Percentiles rank a stretch among this genome's conserved stretches.
Evolutionary conservation across 1,140 invertebrate species (phyloP).

Genomic region (Brachionus paranguensis): DNA sequence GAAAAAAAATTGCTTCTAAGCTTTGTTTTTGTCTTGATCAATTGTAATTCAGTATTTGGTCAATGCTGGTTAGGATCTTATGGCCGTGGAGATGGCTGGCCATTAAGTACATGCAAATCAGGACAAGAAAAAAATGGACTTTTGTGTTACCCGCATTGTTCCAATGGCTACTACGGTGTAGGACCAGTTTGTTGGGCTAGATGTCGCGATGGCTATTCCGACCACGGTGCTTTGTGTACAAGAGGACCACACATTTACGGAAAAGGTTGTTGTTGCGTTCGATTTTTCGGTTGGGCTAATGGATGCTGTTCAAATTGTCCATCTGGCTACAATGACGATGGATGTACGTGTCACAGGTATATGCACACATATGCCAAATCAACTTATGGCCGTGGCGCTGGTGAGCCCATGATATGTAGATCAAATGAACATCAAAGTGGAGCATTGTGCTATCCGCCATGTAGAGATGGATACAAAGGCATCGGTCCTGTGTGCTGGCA

Average conservation of each 20-base stretch:
- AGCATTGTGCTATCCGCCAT: not conserved
- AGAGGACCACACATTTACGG: slow-evolving; percentile 13
- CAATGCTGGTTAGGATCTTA: not conserved
- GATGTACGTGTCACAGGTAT: not conserved
- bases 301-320: slow-evolving; percentile 15
- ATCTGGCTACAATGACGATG: slow-evolving; percentile 10
- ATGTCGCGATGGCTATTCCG: not conserved
- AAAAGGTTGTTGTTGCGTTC: slow-evolving; percentile 10
- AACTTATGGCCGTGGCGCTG: not conserved
- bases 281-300: not conserved
- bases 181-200: slow-evolving; percentile 18
- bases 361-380: not conserved
- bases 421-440: not conserved
- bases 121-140: not conserved
- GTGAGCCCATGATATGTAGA: not conserved
- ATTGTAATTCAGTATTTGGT: not conserved
- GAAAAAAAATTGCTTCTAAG: not conserved
- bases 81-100: not conserved
- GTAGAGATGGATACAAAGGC: slow-evolving; percentile 7
- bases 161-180: not conserved
- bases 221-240: not conserved
- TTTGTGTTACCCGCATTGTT: slow-evolving; percentile 9
- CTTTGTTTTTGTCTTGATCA: not conserved
- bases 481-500: slow-evolving; percentile 16
- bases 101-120: not conserved